Conservation (phyloP, 1,140 invertebrate species). For the Lepidurus packardi region DNA sequence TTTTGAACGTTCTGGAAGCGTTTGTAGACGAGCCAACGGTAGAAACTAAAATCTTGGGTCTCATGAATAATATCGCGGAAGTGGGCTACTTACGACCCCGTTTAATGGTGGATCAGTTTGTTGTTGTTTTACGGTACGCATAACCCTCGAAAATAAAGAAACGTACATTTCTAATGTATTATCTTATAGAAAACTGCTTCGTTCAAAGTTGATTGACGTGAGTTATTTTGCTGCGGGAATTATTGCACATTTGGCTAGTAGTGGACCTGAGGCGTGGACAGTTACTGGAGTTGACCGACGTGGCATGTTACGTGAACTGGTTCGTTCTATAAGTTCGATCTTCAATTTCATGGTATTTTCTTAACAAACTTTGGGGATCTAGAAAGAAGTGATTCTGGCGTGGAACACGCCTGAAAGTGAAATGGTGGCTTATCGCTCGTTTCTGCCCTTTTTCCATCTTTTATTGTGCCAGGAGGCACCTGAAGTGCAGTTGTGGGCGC, state of each 20-base stretch:
- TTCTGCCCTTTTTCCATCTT: slow-evolving; percentile 69
- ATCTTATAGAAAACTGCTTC: slow-evolving; percentile 49
- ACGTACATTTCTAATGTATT: slow-evolving; percentile 23
- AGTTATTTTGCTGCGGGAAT: slow-evolving; percentile 80
- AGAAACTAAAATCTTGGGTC: slow-evolving; percentile 68
- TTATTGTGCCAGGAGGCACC: slow-evolving; percentile 54
- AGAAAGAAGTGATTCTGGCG: slow-evolving; percentile 55
- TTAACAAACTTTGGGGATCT: slow-evolving; percentile 38
- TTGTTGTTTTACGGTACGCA: slow-evolving; percentile 53
- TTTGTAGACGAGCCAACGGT: slow-evolving; percentile 61
- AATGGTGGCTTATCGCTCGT: slow-evolving; percentile 79
- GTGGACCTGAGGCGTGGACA: slow-evolving; percentile 52
- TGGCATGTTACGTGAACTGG: slow-evolving; percentile 54
- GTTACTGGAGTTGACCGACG: slow-evolving; percentile 44
- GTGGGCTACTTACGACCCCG: slow-evolving; percentile 53
- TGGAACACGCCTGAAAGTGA: slow-evolving; percentile 69
- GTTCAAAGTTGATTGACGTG: slow-evolving; percentile 67
- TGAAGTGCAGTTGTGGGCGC: slow-evolving; percentile 71
- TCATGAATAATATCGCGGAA: slow-evolving; percentile 78
- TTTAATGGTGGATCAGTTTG: slow-evolving; percentile 60
- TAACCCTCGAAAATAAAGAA: slow-evolving; percentile 27
- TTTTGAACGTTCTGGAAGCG: slow-evolving; percentile 59
- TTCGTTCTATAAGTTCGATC: slow-evolving; percentile 37
- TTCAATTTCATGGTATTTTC: slow-evolving; percentile 19
- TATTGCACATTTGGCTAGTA: slow-evolving; percentile 67